Evolutionary conservation across 2,113 vertebrate genomes (phyloP).

Genomic region (Serilophus lunatus): DNA sequence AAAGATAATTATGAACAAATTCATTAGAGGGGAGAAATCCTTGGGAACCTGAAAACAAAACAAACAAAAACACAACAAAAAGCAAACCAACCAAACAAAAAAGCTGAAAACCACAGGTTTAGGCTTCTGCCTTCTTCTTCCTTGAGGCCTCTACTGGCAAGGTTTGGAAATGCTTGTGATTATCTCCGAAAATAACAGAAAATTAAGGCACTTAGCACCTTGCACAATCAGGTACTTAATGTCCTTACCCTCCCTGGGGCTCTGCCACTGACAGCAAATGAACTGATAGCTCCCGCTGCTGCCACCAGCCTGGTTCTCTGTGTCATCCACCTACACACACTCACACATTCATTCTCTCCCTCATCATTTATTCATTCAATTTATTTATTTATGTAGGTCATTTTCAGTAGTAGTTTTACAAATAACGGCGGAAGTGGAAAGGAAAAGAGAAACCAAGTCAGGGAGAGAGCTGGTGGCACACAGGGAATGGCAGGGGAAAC

Average conservation of each 20-base stretch:
- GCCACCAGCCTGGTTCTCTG: constrained; percentile 5
- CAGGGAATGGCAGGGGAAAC: neutral
- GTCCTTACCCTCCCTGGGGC: neutral
- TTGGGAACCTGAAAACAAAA: neutral
- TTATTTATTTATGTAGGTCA: constrained; percentile 69
- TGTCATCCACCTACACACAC: constrained; percentile 50
- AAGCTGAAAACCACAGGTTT: neutral
- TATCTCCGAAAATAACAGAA: neutral
- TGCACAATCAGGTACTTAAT: neutral
- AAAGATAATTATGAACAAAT: neutral
- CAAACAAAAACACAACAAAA: neutral
- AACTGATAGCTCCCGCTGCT: constrained; percentile 47
- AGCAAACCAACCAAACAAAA: neutral
- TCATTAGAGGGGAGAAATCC: neutral
- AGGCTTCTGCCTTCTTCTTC: neutral
- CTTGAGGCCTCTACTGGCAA: neutral
- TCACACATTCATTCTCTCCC: constrained; percentile 19
- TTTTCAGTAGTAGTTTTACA: constrained; percentile 43
- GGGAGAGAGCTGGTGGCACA: neutral
- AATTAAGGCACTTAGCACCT: neutral
- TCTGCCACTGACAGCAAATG: constrained; percentile 14
- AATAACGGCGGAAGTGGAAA: neutral
- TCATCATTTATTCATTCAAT: constrained; percentile 57
- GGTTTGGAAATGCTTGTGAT: neutral
- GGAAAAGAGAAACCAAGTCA: neutral